Evolutionary conservation across 2,797 vertebrate species (phyloP), one percentile per base, ranked within the genome.

Genomic region (Pagetopsis macropterus): DNA sequence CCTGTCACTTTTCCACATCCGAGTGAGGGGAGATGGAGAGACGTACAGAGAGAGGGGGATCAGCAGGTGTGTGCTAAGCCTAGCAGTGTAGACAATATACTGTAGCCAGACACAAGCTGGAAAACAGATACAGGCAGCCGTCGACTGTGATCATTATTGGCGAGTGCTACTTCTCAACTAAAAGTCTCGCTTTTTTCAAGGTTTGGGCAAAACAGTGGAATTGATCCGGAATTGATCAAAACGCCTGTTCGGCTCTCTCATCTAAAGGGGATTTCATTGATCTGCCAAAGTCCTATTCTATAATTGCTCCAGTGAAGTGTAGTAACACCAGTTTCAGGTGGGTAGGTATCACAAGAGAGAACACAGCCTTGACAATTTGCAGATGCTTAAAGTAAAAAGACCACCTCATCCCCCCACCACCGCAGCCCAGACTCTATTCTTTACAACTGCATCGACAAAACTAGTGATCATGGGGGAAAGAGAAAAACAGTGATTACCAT

Each of bases 231-330:
- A 89, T 90, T 91, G 91, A 92, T 92, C 86, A 89, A 84, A 92
- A 89, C 62, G 58, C 67, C 70, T 41, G 70, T 90, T 89, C 71
- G 44, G 77, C 79, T 87, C 86, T 82, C 78, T 91, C 85, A 89
- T 91, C 88, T 89, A 82, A 90, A 89, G 88, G 84, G 86, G 88
- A 93, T 90, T 89, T 89, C 80, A 93, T 93, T 91, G 91, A 93
- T 92, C 87, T 86, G 71, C 76, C 82, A 87, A 87, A 89, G 89
- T 91, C 87, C 84, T 85, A 83, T 79, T 87, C 87, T 90, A 70
- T 93, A 92, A 93, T 91, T 89, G 87, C 89, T 90, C 83, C 85
- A 87, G 81, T 91, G 87, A 91, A 91, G 89, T 88, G 84, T 87
- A 84, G 82, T 77, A 89, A 81, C 84, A 87, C 87, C 87, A 84